Percentiles rank a stretch among this genome's conserved stretches.
Evolutionary conservation across 2,888 invertebrate genomes (phyloP).

Genomic region (Leptinotarsa tumamoca): DNA sequence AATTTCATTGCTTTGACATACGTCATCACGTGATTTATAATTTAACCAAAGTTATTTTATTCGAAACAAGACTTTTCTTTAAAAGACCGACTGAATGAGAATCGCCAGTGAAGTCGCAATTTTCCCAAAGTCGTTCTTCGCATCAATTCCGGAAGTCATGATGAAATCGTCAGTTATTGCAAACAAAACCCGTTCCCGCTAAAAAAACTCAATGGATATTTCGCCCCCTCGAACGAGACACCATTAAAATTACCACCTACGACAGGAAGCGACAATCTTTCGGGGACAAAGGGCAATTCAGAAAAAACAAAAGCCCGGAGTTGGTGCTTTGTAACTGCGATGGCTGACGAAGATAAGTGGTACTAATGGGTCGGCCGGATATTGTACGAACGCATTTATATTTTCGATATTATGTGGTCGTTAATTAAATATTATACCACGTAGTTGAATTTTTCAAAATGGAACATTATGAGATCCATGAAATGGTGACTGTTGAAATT

Average conservation of each 20-base stretch:
- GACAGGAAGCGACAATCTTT: conserved; percentile 39
- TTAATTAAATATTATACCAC: conserved; percentile 22
- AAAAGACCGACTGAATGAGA: no score
- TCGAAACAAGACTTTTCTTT: no score
- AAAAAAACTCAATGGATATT: neutral
- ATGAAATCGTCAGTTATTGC: no score
- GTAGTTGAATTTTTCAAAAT: neutral
- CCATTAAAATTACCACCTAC: conserved; percentile 39
- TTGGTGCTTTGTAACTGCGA: conserved; percentile 27
- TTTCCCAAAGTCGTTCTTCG: no score
- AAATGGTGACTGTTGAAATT: neutral
- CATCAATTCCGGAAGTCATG: no score
- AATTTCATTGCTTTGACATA: no score
- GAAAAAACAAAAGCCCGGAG: conserved; percentile 40
- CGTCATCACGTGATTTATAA: no score
- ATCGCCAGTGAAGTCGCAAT: no score
- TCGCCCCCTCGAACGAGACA: conserved; percentile 14
- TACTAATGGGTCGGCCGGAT: conserved; percentile 35
- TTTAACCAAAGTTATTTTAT: no score
- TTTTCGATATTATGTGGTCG: neutral
- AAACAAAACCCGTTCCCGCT: neutral
- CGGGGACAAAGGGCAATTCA: conserved; percentile 40
- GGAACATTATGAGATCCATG: neutral
- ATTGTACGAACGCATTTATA: conserved; percentile 37
- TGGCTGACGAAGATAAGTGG: conserved; percentile 40